Evolutionary conservation across 2,113 vertebrate species (phyloP).

Genomic region (Sminthopsis crassicaudata): DNA sequence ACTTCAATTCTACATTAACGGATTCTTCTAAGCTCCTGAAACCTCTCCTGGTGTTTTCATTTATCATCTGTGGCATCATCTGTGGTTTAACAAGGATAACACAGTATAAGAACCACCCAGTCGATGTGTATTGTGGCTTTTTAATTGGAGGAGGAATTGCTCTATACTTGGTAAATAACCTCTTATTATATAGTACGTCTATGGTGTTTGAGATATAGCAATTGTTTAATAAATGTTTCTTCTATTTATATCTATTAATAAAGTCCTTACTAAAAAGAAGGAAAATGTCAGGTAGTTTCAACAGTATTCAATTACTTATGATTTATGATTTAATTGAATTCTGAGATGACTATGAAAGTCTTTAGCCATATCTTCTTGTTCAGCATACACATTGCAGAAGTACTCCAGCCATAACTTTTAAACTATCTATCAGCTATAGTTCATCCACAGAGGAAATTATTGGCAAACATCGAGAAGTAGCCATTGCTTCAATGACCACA

Average conservation of each 20-base stretch:
- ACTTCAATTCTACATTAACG: conserved; percentile 98
- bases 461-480: neutral
- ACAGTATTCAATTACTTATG: neutral
- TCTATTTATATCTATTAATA: neutral
- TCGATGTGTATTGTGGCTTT: conserved; percentile 98
- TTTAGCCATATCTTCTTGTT: neutral
- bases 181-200: neutral
- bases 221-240: neutral
- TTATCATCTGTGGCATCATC: conserved; percentile 96
- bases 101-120: conserved; percentile 98
- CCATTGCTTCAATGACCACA: neutral
- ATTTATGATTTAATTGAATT: neutral
- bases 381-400: neutral
- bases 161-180: conserved; percentile 92
- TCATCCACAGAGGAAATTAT: neutral
- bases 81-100: conserved; percentile 97
- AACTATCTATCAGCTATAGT: neutral
- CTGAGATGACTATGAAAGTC: conserved; percentile 4
- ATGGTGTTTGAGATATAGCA: neutral
- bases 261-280: neutral
- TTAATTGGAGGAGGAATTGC: conserved; percentile 96
- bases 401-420: neutral
- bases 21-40: conserved; percentile 98
- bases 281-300: neutral
- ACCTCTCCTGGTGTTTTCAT: conserved; percentile 96